Conservation (phyloP, 2,888 invertebrate genomes). For the Resseliella maxima region DNA sequence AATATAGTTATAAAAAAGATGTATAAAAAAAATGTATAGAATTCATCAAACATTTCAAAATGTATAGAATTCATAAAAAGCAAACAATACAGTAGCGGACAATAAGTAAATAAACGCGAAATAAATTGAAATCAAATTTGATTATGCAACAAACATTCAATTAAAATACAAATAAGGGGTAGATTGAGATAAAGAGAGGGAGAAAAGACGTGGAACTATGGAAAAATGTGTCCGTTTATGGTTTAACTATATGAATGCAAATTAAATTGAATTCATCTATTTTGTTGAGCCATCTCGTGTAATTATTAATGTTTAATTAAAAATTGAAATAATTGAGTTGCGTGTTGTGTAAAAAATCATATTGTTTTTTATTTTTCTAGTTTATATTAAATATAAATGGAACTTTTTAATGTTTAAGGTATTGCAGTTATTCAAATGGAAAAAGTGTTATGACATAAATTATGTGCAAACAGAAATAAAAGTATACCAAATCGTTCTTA, state of each 20-base stretch:
- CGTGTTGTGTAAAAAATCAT: neutral
- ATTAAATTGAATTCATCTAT: neutral
- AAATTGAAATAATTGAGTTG: neutral
- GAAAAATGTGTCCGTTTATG: neutral
- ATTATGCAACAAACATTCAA: conserved; percentile 17
- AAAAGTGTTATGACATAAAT: too few relatives aligned
- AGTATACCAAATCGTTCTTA: too few relatives aligned
- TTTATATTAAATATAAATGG: too few relatives aligned
- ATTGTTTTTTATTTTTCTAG: too few relatives aligned
- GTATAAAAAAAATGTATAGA: neutral
- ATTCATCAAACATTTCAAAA: neutral
- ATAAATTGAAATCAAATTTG: conserved; percentile 28
- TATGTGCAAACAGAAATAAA: too few relatives aligned
- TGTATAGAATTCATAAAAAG: neutral
- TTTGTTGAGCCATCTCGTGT: neutral
- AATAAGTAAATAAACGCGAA: neutral
- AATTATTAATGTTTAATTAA: neutral
- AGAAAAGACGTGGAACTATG: neutral
- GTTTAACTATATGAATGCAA: neutral
- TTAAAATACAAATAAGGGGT: neutral
- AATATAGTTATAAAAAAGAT: neutral
- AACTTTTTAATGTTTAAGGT: too few relatives aligned
- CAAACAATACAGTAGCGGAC: neutral
- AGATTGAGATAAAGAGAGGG: too few relatives aligned
- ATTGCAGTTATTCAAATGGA: too few relatives aligned